phyloP scores from a whole-genome alignment of 1,140 invertebrate genomes.

The Protaetia brevitarsis region DNA sequence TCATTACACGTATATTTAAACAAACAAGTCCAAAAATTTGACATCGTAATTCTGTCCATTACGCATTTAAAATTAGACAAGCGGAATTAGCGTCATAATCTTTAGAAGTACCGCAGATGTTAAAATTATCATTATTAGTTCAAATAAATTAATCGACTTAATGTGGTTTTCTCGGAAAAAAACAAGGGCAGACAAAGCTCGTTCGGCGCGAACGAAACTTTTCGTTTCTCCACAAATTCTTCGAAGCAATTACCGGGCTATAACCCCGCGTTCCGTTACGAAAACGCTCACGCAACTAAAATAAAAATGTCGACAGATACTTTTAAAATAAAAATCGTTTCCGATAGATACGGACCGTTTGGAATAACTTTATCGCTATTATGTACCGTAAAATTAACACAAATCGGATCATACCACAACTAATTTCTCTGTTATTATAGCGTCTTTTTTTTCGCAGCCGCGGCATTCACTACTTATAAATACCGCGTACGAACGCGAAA shows the following conservation, averaged over 20 bases:
- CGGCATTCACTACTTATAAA: neutral
- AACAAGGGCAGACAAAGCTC: neutral
- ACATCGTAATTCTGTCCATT: no score
- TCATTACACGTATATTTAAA: no score
- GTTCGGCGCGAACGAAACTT: neutral
- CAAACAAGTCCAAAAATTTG: no score
- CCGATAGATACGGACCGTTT: no score
- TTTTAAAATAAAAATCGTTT: neutral
- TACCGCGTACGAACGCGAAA: no score
- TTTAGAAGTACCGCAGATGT: neutral
- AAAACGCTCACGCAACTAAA: neutral
- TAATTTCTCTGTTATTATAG: no score
- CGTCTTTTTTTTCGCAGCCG: no score
- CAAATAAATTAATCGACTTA: slow-evolving; percentile 11
- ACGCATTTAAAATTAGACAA: no score
- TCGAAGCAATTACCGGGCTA: neutral
- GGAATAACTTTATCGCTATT: no score
- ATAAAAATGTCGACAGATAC: neutral
- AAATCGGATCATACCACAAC: no score
- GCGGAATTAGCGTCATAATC: neutral
- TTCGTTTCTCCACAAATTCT: slow-evolving; percentile 14
- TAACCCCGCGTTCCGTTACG: neutral
- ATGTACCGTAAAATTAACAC: no score
- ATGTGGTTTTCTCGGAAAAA: neutral
- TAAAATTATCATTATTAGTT: slow-evolving; percentile 9